Evolutionary conservation across 1,140 invertebrate species (phyloP), one percentile per base, ranked within the genome.

Genomic region (Mesaphorura yosii): DNA sequence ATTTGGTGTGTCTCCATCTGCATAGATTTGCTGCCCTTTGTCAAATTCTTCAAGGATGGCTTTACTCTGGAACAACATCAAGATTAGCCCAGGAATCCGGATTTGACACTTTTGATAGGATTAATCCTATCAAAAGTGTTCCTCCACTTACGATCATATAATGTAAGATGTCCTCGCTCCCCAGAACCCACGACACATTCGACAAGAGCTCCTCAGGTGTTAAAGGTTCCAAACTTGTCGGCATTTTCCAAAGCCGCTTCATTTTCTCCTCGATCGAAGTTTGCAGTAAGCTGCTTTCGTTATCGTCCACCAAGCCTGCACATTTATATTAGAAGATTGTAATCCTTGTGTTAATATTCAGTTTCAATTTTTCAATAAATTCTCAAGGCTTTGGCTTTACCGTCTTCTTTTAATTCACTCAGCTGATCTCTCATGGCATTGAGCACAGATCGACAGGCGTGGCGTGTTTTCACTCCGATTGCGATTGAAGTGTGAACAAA

Each of bases 381-480:
- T 45, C 25, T 23, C 47, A 34, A 6, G 31, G 22, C n/a, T n/a
- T n/a, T n/a, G n/a, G n/a, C n/a, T n/a, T n/a, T n/a, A n/a, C 28
- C 44, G 25, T 39, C 46, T 19, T 28, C 54, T 23, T 46, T 39
- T 2, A 51, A 39, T 17, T 51, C 20, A 19, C 26, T 22, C n/a
- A 72, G 59, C n/a, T 62, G 64, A n/a, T 69, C 66, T 39, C 67
- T 53, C 49, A 72, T 61, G 27, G 68, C 66, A 57, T 74, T 74
- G 2, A 74, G 62, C 5, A 73, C 69, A 51, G 66, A 65, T 42
- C 72, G 59, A 41, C 67, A 68, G 10, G 72, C 71, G 29, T 73
- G 72, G 4, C 71, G 63, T 5, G 72, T 73, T 59, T 74, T 74
- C 4, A 73, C 69, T 5, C 70, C 69, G 41, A 72, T 62, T 0